A percentile compares a stretch with the other conserved stretches of the same genome.
phyloP scores from a whole-genome alignment of 2,888 invertebrate species.

The Herminia tarsipennalis region DNA sequence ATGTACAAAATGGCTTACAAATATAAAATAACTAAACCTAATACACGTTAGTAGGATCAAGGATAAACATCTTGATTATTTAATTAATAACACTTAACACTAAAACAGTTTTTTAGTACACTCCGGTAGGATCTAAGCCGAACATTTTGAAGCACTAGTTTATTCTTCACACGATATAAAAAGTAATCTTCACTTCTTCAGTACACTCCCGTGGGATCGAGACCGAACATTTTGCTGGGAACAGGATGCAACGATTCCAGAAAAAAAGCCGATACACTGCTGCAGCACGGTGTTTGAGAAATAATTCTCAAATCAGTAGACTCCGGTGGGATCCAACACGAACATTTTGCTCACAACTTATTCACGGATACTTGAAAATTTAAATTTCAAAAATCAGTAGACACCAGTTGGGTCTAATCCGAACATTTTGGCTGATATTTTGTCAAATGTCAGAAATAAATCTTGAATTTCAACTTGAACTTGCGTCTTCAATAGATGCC shows the following conservation, averaged over 20 bases:
- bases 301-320: slow-evolving; percentile 56
- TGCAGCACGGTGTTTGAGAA: slow-evolving; percentile 22
- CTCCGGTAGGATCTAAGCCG: slow-evolving; percentile 61
- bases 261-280: too few species aligned
- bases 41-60: slow-evolving; percentile 67
- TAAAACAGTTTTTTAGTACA: slow-evolving; percentile 57
- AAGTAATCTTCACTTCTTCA: too few species aligned
- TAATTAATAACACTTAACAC: slow-evolving; percentile 49
- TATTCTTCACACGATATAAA: slow-evolving; percentile 42
- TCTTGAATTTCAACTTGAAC: slow-evolving; percentile 34
- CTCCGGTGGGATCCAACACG: slow-evolving; percentile 69
- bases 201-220: slow-evolving; percentile 80
- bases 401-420: slow-evolving; percentile 76
- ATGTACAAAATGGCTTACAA: slow-evolving; percentile 38
- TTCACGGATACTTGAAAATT: slow-evolving; percentile 8
- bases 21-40: slow-evolving; percentile 48
- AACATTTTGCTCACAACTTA: slow-evolving; percentile 52
- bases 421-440: slow-evolving; percentile 59
- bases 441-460: slow-evolving; percentile 19
- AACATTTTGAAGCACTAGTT: slow-evolving; percentile 62
- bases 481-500: slow-evolving; percentile 72
- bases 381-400: slow-evolving; percentile 55
- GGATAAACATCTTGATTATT: slow-evolving; percentile 50
- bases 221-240: slow-evolving; percentile 67
- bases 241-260: slow-evolving; percentile 28